phyloP scores from a whole-genome alignment of 2,113 vertebrate species.

The Todiramphus saurophagus region DNA sequence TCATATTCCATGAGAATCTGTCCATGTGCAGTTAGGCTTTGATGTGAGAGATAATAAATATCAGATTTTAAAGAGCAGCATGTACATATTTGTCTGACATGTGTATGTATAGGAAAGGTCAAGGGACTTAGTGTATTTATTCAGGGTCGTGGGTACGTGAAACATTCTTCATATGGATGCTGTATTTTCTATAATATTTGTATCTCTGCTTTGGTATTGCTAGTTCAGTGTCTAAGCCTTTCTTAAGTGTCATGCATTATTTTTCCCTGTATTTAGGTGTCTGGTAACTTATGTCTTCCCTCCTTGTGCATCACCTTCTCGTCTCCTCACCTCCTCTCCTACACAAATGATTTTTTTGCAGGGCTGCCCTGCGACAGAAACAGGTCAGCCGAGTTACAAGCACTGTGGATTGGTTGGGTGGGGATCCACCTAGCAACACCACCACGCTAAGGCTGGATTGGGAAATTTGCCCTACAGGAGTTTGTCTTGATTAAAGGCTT shows the following conservation, averaged over 20 bases:
- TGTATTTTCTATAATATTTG: not conserved
- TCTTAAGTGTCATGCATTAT: not conserved
- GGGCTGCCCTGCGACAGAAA: not conserved
- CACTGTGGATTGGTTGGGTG: not conserved
- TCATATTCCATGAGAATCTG: not conserved
- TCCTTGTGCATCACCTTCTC: not conserved
- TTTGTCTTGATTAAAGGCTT: constrained; percentile 74
- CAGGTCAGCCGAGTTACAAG: constrained; percentile 8
- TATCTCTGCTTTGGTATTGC: not conserved
- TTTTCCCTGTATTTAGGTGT: not conserved
- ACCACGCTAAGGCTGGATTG: constrained; percentile 34
- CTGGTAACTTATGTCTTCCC: not conserved
- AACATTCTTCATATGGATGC: not conserved
- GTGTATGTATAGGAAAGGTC: not conserved
- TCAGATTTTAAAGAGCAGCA: not conserved
- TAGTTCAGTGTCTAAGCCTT: not conserved
- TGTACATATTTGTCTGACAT: not conserved
- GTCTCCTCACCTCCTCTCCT: not conserved
- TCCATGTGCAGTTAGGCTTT: not conserved
- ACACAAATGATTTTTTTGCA: not conserved
- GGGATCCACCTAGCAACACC: constrained; percentile 62
- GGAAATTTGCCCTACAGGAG: constrained; percentile 71
- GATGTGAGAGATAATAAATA: not conserved
- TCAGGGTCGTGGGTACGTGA: not conserved
- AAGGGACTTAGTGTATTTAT: not conserved